phyloP scores from a whole-genome alignment of 2,888 invertebrate species.

The Xanthorhoe spadicearia region DNA sequence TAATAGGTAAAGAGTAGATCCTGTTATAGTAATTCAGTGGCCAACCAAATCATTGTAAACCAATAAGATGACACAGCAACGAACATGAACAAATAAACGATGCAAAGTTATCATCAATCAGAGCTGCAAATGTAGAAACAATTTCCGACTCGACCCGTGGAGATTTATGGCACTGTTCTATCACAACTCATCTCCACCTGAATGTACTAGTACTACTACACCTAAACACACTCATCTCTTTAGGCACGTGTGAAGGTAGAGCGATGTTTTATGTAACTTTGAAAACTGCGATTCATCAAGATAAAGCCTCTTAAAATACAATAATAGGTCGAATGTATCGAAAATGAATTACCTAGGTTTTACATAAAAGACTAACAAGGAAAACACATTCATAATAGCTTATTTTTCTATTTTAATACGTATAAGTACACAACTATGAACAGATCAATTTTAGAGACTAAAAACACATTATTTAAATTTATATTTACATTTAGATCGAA shows the following conservation, averaged over 20 bases:
- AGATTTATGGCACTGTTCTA: constrained; percentile 56
- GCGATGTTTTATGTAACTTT: too few species aligned
- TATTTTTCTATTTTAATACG: constrained; percentile 56
- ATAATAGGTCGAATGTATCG: too few species aligned
- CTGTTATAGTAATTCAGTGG: too few species aligned
- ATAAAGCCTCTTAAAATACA: neutral
- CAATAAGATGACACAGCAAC: constrained; percentile 4
- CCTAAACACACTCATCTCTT: too few species aligned
- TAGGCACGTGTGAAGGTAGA: too few species aligned
- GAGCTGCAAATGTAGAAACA: constrained; percentile 69
- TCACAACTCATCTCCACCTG: constrained; percentile 18
- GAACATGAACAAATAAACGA: constrained; percentile 22
- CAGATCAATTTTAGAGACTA: constrained; percentile 51
- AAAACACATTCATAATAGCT: constrained; percentile 33
- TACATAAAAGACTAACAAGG: constrained; percentile 22
- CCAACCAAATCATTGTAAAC: neutral
- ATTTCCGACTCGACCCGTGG: constrained; percentile 53
- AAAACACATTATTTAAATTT: constrained; percentile 36
- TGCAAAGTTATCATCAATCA: constrained; percentile 45
- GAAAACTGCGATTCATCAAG: too few species aligned
- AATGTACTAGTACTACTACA: too few species aligned
- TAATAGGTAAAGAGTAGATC: too few species aligned
- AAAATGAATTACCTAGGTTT: neutral
- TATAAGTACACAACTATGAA: constrained; percentile 66
- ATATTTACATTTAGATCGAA: constrained; percentile 56